Evolutionary conservation across 2,113 vertebrate species (phyloP).

Genomic region (Ameiurus melas): DNA sequence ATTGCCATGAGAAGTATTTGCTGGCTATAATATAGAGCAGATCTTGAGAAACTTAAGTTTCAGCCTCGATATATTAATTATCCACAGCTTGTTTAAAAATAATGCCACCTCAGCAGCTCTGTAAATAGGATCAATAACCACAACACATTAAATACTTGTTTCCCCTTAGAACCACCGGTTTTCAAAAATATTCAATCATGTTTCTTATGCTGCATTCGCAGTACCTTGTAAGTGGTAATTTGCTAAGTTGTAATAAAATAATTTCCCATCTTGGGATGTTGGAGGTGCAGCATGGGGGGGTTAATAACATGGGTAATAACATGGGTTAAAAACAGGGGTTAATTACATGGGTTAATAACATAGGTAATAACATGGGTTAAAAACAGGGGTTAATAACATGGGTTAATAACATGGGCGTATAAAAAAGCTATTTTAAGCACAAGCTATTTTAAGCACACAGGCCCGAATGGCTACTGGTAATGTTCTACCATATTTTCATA

Average conservation of each 20-base stretch:
- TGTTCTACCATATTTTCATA: too few species aligned
- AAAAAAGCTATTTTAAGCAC: neutral
- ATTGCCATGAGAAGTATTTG: neutral
- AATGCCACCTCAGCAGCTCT: neutral
- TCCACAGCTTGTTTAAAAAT: neutral
- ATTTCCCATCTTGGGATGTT: neutral
- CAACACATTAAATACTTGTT: constrained; percentile 39
- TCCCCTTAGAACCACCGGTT: neutral
- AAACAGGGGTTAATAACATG: too few species aligned
- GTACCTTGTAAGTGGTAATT: neutral
- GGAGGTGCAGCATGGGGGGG: neutral
- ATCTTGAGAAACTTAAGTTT: neutral
- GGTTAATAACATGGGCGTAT: too few species aligned
- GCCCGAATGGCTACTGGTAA: neutral
- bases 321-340: too few species aligned
- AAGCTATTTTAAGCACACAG: neutral
- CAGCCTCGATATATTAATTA: neutral
- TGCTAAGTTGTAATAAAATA: neutral
- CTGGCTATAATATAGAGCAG: neutral
- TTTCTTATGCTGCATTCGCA: neutral
- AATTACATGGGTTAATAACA: neutral
- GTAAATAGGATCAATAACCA: constrained; percentile 48
- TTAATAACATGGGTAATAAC: neutral
- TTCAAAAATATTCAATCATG: neutral
- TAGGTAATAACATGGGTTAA: too few species aligned